Evolutionary conservation across 2,113 vertebrate genomes (phyloP), one percentile per base, ranked within the genome.

Genomic region (Equus quagga): DNA sequence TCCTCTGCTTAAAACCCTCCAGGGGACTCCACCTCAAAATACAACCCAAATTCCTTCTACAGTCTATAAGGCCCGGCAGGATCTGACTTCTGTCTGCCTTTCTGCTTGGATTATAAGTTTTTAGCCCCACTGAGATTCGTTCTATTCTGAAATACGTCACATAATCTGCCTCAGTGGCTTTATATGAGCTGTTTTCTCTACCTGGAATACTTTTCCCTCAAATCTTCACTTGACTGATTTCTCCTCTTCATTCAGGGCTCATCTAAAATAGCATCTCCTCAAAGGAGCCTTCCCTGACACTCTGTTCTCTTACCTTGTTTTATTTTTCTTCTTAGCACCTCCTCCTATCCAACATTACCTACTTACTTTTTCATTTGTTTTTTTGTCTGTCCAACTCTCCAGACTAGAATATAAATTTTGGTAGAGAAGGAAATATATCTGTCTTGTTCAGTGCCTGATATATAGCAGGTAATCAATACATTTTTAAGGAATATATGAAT

Each of bases 381-480:
- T 94, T 90, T 60, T 64, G 41, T 64, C 51, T 93, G 44, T 4
- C 36, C 72, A 9, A 70, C 44, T 14, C 33, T 97, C 36, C 85
- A 96, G 56, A 94, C 31, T 76, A 62, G 76, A 93, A 70, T 84
- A 21, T 46, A 90, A 92, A 81, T 94, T 93, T 94, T 18, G 89
- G 51, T 21, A 73, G 21, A 84, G 82, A 89, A 62, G 15, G 26
- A 93, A 91, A 46, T 78, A 54, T 69, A 31, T 67, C 31, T 93
- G 54, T 90, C 54, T 69, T 83, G n/a, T 65, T 95, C 72, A 96
- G 28, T 90, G 62, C 36, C 19, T 67, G 44, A 79, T 18, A 82
- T 3, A 60, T 14, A 94, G 23, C 13, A 94, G 17, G 28, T 81
- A 86, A 94, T 79, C 31, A 49, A 46, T 72, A 87, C 1, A 89